Evolutionary conservation across 1,140 invertebrate genomes (phyloP).

Genomic region (Ceratitis capitata): DNA sequence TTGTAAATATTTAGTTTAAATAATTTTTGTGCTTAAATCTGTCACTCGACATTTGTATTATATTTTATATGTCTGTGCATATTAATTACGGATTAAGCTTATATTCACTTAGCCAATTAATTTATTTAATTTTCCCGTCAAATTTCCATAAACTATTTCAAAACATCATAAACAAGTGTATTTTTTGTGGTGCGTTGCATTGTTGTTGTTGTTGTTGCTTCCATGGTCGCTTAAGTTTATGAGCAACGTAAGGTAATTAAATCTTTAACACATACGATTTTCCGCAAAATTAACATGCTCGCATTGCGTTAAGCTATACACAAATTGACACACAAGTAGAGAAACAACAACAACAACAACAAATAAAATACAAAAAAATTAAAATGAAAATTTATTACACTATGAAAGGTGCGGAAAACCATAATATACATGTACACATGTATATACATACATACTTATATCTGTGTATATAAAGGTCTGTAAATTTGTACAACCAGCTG

Average conservation of each 20-base stretch:
- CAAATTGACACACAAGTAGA: not conserved
- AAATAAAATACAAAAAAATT: not conserved
- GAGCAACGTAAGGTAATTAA: conserved; percentile 7
- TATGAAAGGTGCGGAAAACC: not conserved
- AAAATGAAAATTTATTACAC: not conserved
- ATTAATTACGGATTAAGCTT: not conserved
- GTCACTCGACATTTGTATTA: too few relatives aligned
- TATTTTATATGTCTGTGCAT: too few relatives aligned
- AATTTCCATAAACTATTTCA: not conserved
- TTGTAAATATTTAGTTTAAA: too few relatives aligned
- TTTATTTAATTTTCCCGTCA: not conserved
- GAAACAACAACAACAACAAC: not conserved
- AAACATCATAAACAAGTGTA: not conserved
- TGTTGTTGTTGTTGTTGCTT: too few relatives aligned
- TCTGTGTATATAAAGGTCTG: too few relatives aligned
- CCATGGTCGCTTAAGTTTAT: not conserved
- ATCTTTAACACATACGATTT: conserved; percentile 31
- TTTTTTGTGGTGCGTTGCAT: not conserved
- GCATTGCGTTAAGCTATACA: conserved; percentile 6
- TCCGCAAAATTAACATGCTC: conserved; percentile 30
- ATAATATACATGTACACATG: too few relatives aligned
- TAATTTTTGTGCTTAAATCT: too few relatives aligned
- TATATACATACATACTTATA: too few relatives aligned
- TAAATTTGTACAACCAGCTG: not conserved
- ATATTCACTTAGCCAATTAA: not conserved